A percentile compares a stretch with the other conserved stretches of the same genome.
Evolutionary conservation across 2,797 vertebrate genomes (phyloP).

Genomic region (Xiphorhynchus erythropygius): DNA sequence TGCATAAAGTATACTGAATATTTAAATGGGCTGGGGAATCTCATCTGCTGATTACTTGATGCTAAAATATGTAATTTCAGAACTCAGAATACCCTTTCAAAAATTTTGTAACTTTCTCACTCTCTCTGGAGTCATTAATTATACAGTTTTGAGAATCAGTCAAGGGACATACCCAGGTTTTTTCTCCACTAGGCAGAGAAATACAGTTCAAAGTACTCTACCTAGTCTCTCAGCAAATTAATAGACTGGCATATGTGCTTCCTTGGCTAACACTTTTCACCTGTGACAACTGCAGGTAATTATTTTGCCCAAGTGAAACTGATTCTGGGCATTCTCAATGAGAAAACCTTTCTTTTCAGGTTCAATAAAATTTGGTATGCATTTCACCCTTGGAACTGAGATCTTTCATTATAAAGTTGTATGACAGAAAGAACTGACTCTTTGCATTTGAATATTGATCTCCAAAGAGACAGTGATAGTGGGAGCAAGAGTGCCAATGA

Average conservation of each 20-base stretch:
- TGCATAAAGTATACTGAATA: conserved; percentile 45
- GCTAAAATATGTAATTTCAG: conserved; percentile 59
- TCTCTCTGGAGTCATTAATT: conserved; percentile 72
- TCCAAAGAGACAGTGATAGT: conserved; percentile 46
- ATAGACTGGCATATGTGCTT: conserved; percentile 25
- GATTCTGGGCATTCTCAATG: conserved; percentile 61
- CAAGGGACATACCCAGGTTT: conserved; percentile 4
- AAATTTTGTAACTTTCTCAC: conserved; percentile 52
- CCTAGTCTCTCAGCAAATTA: conserved; percentile 52
- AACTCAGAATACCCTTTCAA: conserved; percentile 66
- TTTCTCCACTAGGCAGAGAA: conserved; percentile 34
- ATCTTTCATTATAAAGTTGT: conserved; percentile 73
- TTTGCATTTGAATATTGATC: conserved; percentile 70
- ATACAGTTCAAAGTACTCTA: conserved; percentile 40
- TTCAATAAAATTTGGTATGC: conserved; percentile 69
- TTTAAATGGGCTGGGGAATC: conserved; percentile 56
- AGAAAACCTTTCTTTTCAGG: conserved; percentile 46
- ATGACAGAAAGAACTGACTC: conserved; percentile 61
- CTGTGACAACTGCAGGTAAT: conserved; percentile 61
- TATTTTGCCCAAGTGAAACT: conserved; percentile 69
- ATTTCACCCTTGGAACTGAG: conserved; percentile 69
- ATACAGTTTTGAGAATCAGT: conserved; percentile 52
- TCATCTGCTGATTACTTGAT: conserved; percentile 47
- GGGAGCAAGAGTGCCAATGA: conserved; percentile 48
- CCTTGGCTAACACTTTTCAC: conserved; percentile 66